Percentiles rank a stretch among this genome's conserved stretches.
Conservation (phyloP, 2,113 vertebrate genomes). For the Sturnira hondurensis region DNA sequence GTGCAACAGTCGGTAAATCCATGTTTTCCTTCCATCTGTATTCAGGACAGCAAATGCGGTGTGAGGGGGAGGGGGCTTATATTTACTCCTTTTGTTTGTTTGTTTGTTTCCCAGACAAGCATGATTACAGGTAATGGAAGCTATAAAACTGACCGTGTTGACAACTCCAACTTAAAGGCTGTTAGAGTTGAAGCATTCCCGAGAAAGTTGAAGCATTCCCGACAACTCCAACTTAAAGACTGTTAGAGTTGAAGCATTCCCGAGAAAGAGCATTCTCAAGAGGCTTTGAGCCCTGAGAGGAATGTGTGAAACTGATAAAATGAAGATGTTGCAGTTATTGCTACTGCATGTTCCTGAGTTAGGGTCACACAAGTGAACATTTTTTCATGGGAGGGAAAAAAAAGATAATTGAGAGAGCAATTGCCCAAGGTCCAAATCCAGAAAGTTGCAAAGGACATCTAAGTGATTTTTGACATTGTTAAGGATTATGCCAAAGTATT, state of each 20-base stretch:
- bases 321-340: background rate
- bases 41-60: background rate
- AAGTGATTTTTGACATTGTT: background rate
- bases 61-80: rapidly evolving
- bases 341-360: background rate
- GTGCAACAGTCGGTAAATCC: background rate
- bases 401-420: background rate
- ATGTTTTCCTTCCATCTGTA: background rate
- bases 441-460: background rate
- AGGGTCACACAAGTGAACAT: background rate
- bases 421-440: background rate
- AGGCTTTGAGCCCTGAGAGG: background rate
- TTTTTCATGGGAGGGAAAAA: background rate
- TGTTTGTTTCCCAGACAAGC: background rate
- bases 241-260: background rate
- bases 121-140: background rate
- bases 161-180: background rate
- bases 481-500: background rate
- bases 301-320: background rate
- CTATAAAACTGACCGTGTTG: background rate
- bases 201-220: too few relatives aligned
- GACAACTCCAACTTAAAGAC: background rate
- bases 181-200: too few relatives aligned
- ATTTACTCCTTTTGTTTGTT: background rate
- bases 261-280: background rate